Evolutionary conservation across 2,113 vertebrate species (phyloP).

Genomic region (Pseudorhombus dupliciocellatus): DNA sequence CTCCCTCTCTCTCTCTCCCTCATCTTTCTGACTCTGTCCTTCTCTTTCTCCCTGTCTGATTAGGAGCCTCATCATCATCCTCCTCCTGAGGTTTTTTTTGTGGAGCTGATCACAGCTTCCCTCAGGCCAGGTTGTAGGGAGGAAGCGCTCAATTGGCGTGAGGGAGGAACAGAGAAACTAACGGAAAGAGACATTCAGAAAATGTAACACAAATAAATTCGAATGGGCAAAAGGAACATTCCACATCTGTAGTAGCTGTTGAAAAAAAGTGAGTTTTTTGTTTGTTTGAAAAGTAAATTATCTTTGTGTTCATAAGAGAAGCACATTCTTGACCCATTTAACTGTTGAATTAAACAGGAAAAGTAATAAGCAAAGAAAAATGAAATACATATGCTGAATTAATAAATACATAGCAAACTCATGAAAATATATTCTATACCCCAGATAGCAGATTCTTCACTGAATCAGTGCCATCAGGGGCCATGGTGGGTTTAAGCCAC

Average conservation of each 20-base stretch:
- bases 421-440: not conserved
- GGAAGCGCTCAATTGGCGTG: constrained; percentile 32
- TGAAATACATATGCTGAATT: not conserved
- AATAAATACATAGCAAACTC: not conserved
- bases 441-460: not conserved
- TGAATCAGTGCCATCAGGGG: not conserved
- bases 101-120: constrained; percentile 53
- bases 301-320: not conserved
- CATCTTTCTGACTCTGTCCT: constrained; percentile 14
- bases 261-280: constrained; percentile 8
- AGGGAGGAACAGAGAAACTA: constrained; percentile 26
- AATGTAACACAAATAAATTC: constrained; percentile 22
- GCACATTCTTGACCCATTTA: not conserved
- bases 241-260: not conserved
- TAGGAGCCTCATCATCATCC: constrained; percentile 43
- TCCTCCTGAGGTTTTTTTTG: constrained; percentile 45
- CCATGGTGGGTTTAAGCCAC: not conserved
- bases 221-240: not conserved
- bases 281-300: not conserved
- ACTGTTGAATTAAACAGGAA: not conserved
- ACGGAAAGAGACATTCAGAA: constrained; percentile 19
- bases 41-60: constrained; percentile 47
- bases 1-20: constrained; percentile 11
- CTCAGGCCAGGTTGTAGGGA: constrained; percentile 52
- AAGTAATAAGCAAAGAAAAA: not conserved